phyloP scores from a whole-genome alignment of 2,113 vertebrate species.

The Nycticryphes semicollaris region DNA sequence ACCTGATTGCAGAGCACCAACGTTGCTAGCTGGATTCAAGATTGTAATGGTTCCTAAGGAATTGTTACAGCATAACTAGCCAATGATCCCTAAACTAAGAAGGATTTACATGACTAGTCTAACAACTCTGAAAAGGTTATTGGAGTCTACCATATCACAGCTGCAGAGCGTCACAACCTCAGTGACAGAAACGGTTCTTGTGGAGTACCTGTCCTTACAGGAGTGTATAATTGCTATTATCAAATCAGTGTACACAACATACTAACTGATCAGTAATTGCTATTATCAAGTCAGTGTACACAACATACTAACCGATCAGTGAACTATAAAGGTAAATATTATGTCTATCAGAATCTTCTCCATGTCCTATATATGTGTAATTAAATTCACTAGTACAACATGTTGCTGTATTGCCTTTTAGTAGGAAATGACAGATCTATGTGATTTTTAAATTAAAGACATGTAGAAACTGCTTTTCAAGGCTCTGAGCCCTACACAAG shows the following conservation, averaged over 20 bases:
- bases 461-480: not conserved
- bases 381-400: not conserved
- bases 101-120: constrained; percentile 12
- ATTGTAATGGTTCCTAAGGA: not conserved
- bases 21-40: not conserved
- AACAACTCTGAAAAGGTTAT: constrained; percentile 18
- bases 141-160: not conserved
- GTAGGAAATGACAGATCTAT: not conserved
- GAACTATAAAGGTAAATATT: constrained; percentile 41
- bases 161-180: not conserved
- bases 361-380: not conserved
- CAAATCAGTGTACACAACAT: constrained; percentile 24
- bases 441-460: not conserved
- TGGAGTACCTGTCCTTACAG: not conserved
- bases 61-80: not conserved
- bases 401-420: not conserved
- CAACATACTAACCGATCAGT: not conserved
- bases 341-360: not conserved
- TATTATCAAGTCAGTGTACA: constrained; percentile 15
- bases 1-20: not conserved
- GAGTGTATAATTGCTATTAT: constrained; percentile 20
- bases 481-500: not conserved
- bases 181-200: constrained; percentile 3
- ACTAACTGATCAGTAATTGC: constrained; percentile 2
- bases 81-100: constrained; percentile 29